Evolutionary conservation across 2,797 vertebrate species (phyloP), one percentile per base, ranked within the genome.

Genomic region (Amazonetta brasiliensis): DNA sequence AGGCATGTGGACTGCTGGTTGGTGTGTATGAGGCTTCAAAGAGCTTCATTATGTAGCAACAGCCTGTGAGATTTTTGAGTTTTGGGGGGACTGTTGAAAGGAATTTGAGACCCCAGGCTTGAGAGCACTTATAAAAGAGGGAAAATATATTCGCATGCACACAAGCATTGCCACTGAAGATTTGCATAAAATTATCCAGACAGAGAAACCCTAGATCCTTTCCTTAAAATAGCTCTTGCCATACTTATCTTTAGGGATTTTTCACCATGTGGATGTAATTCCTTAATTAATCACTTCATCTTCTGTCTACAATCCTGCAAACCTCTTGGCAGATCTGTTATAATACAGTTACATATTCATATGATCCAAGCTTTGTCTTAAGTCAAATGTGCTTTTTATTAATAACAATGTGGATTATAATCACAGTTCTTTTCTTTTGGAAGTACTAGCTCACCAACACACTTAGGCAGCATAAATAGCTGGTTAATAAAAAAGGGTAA

Each of bases 201-300:
- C 54, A 5, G 5, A 71, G 85, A 92, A 94, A 90, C 33, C 8
- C 39, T 46, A 77, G n/a, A 85, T 84, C 18, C 28, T 46, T 93
- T 66, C 55, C 69, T 64, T 90, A 76, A 72, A 96, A 94, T 31
- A 94, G 33, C 37, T 91, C 77, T 88, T 11, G 14, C 62, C 48
- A 76, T 37, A 30, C 11, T 84, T 89, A 74, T 59, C 73, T 94
- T 82, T 22, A 55, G 82, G 35, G 74, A 90, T 39, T 87, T 95
- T 90, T 80, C 87, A 95, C 80, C 69, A 68, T 80, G 26, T 77
- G 66, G 37, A 63, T 92, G 59, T 87, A 95, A 96, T 92, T 92
- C 77, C 84, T 88, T 95, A 86, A 94, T 93, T 89, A 96, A 93
- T 92, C 80, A 71, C 44, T 87, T 94, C 62, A 71, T 89, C 43